Base-by-base conservation (phyloP, 2,113 vertebrate genomes). In the Megaceryle torquata region DNA sequence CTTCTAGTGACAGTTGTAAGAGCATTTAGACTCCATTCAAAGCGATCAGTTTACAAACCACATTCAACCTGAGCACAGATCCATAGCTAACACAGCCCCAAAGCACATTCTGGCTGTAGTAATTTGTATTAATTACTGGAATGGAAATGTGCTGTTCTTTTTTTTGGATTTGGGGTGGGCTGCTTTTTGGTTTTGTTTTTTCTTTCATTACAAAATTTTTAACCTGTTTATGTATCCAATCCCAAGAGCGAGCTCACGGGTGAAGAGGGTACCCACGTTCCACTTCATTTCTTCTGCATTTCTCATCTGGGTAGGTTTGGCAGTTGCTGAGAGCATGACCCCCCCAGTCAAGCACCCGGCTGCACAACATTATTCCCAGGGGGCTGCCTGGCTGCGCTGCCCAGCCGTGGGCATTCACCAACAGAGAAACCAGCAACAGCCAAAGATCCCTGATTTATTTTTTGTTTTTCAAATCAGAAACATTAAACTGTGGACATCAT, bases 391-490 rank as follows among this genome's bases (percentile, higher is more conserved):
- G 56, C 86, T 54, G 61, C 15, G 37, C 33, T 56, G 72, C 68
- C 69, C 31, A 12, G 85, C 57, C 5, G 14, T 9, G n/a, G 48
- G n/a, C 63, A 6, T n/a, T 51, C 43, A 8, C 33, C 11, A 64
- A 9, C 44, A 20, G 41, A 54, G 65, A 86, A 51, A 68, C 1
- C 21, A 35, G 65, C 51, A 29, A 14, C 5, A n/a, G 11, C 9
- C 1, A 63, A 25, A 61, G 2, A 28, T 31, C 77, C 54, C 14
- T 13, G 17, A 46, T 46, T 46, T 17, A 22, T 50, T 51, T 51
- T 51, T 50, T 50, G 25, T 92, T 95, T 95, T 97, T 80, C 75
- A 54, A 80, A 94, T 92, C 82, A 89, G 94, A 87, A 95, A 85
- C 70, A 10, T 61, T 60, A 29, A 91, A 76, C 81, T 76, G 50